These are phyloP conservation scores for Chaenodraco wilsoni DNA, from an alignment of 2,797 vertebrate genomes.

Conservation along the genomic window DNA sequence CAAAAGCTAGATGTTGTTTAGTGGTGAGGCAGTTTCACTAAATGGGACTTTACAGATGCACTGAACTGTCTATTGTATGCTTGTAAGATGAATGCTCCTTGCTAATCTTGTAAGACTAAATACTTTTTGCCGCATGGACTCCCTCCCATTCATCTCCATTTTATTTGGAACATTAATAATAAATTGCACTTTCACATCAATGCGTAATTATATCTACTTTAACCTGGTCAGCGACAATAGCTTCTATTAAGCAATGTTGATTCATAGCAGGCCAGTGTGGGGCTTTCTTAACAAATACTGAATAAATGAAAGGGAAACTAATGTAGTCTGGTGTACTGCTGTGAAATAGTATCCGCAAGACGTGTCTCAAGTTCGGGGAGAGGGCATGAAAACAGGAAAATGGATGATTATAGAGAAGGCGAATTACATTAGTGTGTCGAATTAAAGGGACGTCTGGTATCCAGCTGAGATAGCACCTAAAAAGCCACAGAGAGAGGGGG, in stretches of 20 bases:
- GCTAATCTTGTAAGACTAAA: conserved; percentile 35
- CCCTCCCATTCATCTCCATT: conserved; percentile 40
- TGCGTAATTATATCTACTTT: conserved; percentile 53
- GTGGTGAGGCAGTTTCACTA: conserved; percentile 14
- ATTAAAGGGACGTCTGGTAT: conserved; percentile 79
- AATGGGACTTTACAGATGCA: conserved; percentile 35
- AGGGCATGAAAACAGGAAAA: conserved; percentile 79
- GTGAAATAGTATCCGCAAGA: conserved; percentile 76
- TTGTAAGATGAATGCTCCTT: conserved; percentile 32
- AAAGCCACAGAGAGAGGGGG: conserved; percentile 58
- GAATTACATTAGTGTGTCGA: conserved; percentile 80
- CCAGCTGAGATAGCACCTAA: conserved; percentile 74
- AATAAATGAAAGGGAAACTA: conserved; percentile 73
- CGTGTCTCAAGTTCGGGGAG: conserved; percentile 71
- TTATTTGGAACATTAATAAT: conserved; percentile 48
- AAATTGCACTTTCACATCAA: conserved; percentile 35
- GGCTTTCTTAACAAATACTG: conserved; percentile 71
- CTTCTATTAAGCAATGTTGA: conserved; percentile 55
- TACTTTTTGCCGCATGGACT: conserved; percentile 17
- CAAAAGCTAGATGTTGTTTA: conserved; percentile 19
- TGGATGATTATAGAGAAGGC: conserved; percentile 77
- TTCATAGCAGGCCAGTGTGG: conserved; percentile 54
- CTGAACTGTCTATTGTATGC: conserved; percentile 19
- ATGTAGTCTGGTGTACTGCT: conserved; percentile 68
- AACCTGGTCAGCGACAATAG: conserved; percentile 57